phyloP scores from a whole-genome alignment of 2,797 vertebrate genomes.

The Pseudomugil tenellus region DNA sequence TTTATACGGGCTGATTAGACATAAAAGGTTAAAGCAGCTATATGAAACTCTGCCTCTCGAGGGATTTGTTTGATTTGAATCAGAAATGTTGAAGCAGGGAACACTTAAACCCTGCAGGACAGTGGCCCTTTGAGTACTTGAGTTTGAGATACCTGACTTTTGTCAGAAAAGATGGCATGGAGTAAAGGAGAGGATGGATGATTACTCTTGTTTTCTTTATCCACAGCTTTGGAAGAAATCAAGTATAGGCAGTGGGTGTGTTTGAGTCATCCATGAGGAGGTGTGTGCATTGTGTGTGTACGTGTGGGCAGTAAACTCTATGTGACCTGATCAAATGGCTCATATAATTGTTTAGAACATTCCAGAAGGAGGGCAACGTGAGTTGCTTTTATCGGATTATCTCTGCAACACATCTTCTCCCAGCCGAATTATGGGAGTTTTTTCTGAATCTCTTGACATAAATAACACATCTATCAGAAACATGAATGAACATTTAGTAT shows the following conservation, averaged over 20 bases:
- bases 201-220: slow-evolving; percentile 32
- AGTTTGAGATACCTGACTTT: slow-evolving; percentile 1
- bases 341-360: slow-evolving; percentile 23
- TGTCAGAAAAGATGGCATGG: slow-evolving; percentile 5
- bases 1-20: no score
- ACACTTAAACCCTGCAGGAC: no score
- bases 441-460: background rate
- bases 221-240: slow-evolving; percentile 36
- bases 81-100: no score
- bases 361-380: slow-evolving; percentile 11
- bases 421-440: background rate
- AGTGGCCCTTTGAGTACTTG: no score
- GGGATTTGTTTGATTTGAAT: no score
- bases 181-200: slow-evolving; percentile 1
- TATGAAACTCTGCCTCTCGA: no score
- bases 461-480: background rate
- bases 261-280: slow-evolving; percentile 65
- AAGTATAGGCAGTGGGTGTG: slow-evolving; percentile 55
- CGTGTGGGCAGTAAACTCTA: slow-evolving; percentile 43
- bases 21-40: no score
- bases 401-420: background rate
- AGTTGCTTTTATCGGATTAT: slow-evolving; percentile 14
- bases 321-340: slow-evolving; percentile 35
- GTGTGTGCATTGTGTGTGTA: slow-evolving; percentile 33
- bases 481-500: slow-evolving; percentile 7